Base-by-base conservation (phyloP, 2,113 vertebrate species). In the Oncorhynchus keta region DNA sequence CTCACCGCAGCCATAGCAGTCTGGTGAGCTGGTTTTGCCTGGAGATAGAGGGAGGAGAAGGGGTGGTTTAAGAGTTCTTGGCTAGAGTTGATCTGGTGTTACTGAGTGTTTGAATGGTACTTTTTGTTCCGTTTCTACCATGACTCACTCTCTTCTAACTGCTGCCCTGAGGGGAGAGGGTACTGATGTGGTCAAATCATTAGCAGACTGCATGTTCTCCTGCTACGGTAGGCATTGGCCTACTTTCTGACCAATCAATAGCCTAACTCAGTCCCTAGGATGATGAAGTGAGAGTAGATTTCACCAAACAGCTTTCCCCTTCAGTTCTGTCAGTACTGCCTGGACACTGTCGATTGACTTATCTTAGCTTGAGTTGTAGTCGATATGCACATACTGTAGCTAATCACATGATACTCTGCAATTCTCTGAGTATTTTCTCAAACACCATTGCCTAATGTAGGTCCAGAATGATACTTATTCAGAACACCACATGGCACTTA, bases 61-160 rank as follows among this genome's bases (percentile, higher is more conserved):
- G 32, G 49, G 70, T 26, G 65, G 67, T 49, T 71, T 70, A 81
- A 81, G 70, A 79, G 74, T 75, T 45, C 66, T 77, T 85, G 83
- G 79, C 76, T 70, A 75, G 62, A 84, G 86, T 85, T 87, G 83
- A 84, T 88, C 84, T 79, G 74, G 76, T 76, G 49, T 75, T 30
- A 80, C 81, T 68, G 66, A 35, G 65, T n/a, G 11, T 84, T 92
- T 93, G 75, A 93, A 93, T 90, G 83, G 83, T 80, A 78, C 76
- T 91, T 91, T 92, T 92, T 92, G 85, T 93, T 92, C 84, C 87
- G 90, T 55, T 55, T 45, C 51, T 55, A 55, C 83, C 74, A 79
- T 94, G 93, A 93, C 90, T 92, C 92, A 93, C 80, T 74, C 76
- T 81, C 84, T 79, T 89, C 82, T 83, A 84, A 83, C 88, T 86